A percentile compares a stretch with the other conserved stretches of the same genome.
Conservation (phyloP, 2,797 vertebrate genomes). For the Synaphobranchus kaupii region DNA sequence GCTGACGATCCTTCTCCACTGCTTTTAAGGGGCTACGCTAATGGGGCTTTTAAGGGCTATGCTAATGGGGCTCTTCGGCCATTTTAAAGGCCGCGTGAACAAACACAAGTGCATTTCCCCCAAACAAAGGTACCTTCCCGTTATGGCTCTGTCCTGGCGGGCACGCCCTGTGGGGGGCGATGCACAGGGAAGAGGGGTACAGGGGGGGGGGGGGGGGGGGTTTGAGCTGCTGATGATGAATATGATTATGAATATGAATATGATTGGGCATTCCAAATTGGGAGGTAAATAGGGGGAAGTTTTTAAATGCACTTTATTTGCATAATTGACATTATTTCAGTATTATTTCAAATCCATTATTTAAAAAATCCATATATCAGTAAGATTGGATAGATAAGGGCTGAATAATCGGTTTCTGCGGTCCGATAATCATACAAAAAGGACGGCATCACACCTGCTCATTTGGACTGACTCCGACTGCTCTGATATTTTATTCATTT, state of each 20-base stretch:
- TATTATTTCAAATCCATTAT: background rate
- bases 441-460: background rate
- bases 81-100: background rate
- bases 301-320: background rate
- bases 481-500: background rate
- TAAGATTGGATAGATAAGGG: background rate
- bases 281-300: background rate
- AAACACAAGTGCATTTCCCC: background rate
- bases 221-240: background rate
- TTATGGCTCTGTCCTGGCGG: too few relatives aligned
- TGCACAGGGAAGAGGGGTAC: too few relatives aligned
- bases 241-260: too few relatives aligned
- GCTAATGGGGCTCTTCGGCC: background rate
- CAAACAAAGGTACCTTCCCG: background rate
- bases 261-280: background rate
- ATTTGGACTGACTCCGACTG: background rate
- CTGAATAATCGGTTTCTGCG: background rate
- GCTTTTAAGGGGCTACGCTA: conserved; percentile 6
- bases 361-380: too few relatives aligned
- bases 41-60: background rate
- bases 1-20: background rate
- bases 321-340: background rate
- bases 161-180: too few relatives aligned
- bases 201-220: too few relatives aligned
- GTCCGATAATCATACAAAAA: background rate